Evolutionary conservation across 2,113 vertebrate genomes (phyloP).

Genomic region (Lota lota): DNA sequence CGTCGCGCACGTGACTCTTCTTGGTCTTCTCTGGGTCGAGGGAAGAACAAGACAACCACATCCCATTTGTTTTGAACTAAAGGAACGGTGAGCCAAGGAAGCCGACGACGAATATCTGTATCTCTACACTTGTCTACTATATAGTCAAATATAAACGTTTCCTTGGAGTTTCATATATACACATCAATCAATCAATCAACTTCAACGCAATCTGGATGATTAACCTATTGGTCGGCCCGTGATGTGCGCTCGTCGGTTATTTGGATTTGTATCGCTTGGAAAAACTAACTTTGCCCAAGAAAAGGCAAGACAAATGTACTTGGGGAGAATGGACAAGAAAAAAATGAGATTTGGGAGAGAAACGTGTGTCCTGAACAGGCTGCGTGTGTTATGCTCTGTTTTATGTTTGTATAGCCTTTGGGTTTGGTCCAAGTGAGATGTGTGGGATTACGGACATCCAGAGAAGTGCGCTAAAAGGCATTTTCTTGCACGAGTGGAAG

Average conservation of each 20-base stretch:
- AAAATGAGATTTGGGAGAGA: constrained; percentile 60
- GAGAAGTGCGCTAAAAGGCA: constrained; percentile 81
- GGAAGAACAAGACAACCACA: constrained; percentile 44
- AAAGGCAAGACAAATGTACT: constrained; percentile 51
- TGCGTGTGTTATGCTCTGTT: constrained; percentile 80
- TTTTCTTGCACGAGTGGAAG: constrained; percentile 89
- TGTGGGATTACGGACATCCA: constrained; percentile 81
- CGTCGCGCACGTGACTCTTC: constrained; percentile 64
- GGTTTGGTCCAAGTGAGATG: constrained; percentile 81
- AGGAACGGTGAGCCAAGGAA: constrained; percentile 75
- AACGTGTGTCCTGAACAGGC: constrained; percentile 62
- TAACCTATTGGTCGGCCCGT: constrained; percentile 78
- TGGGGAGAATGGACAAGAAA: constrained; percentile 60
- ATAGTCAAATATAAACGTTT: constrained; percentile 84
- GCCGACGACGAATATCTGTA: constrained; percentile 78
- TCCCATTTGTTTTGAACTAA: constrained; percentile 69
- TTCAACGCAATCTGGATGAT: constrained; percentile 84
- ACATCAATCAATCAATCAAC: constrained; percentile 49
- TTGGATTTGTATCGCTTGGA: constrained; percentile 84
- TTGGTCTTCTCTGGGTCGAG: constrained; percentile 52
- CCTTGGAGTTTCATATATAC: constrained; percentile 82
- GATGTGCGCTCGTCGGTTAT: constrained; percentile 82
- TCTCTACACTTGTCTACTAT: constrained; percentile 66
- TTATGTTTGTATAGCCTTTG: constrained; percentile 91
- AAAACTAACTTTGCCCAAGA: constrained; percentile 69